phyloP scores from a whole-genome alignment of 2,888 invertebrate species.

The Microctonus hyperodae region DNA sequence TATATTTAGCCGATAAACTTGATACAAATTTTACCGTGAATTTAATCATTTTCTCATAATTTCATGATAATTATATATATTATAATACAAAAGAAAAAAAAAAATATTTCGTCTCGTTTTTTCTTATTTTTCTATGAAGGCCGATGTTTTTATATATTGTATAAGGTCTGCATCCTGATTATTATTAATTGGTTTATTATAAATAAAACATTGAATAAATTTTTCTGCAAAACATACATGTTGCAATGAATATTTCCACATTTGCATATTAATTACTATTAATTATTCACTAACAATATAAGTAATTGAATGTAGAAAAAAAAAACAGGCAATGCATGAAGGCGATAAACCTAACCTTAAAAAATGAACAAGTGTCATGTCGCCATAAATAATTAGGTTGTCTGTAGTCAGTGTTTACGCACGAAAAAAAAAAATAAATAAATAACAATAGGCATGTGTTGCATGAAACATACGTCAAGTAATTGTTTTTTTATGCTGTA shows the following conservation, averaged over 20 bases:
- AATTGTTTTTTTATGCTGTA: neutral
- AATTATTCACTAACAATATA: neutral
- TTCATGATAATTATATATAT: neutral
- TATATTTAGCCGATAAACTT: neutral
- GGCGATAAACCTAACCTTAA: neutral
- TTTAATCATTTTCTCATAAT: neutral
- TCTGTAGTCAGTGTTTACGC: neutral
- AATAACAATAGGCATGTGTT: neutral
- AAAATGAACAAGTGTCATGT: neutral
- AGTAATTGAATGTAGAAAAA: neutral
- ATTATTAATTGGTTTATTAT: neutral
- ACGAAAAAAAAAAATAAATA: neutral
- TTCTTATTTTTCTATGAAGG: neutral
- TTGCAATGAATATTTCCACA: neutral
- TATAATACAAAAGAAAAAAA: neutral
- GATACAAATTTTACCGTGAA: neutral
- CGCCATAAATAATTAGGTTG: neutral
- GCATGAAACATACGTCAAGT: neutral
- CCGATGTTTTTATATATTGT: neutral
- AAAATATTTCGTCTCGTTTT: neutral
- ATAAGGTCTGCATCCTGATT: neutral
- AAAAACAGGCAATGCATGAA: too few species aligned
- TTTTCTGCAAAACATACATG: neutral
- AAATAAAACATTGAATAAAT: neutral
- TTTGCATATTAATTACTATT: neutral